Conservation (phyloP, 2,113 vertebrate species). For the Siniperca chuatsi region DNA sequence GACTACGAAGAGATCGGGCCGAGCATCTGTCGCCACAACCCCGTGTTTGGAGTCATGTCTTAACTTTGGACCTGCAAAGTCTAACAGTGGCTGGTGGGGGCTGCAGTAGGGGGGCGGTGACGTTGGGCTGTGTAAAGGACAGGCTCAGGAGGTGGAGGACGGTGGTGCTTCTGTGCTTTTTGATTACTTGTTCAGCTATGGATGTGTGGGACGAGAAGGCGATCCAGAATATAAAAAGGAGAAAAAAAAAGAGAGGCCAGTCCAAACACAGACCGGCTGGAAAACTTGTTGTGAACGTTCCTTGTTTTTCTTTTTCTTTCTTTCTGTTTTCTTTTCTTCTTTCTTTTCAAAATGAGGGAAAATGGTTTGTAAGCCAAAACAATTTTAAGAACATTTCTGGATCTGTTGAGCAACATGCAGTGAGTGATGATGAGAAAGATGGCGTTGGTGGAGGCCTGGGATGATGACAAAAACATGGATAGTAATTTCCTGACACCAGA, state of each 20-base stretch:
- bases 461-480: constrained; percentile 16
- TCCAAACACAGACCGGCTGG: constrained; percentile 88
- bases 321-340: constrained; percentile 13
- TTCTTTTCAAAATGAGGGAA: constrained; percentile 80
- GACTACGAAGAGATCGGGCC: constrained; percentile 99
- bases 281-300: constrained; percentile 86
- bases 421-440: constrained; percentile 61
- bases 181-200: constrained; percentile 85
- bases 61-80: constrained; percentile 84
- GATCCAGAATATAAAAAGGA: constrained; percentile 35
- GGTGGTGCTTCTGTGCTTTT: constrained; percentile 72
- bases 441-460: constrained; percentile 33
- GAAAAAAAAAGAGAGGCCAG: constrained; percentile 68
- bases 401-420: constrained; percentile 86
- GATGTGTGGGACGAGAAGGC: constrained; percentile 81
- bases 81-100: background rate
- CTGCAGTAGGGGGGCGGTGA: constrained; percentile 35
- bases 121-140: constrained; percentile 19
- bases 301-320: constrained; percentile 25
- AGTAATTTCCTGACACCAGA: constrained; percentile 64
- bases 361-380: constrained; percentile 87
- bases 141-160: constrained; percentile 25
- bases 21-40: constrained; percentile 99
- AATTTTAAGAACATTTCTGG: constrained; percentile 82
- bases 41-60: constrained; percentile 99